These are phyloP conservation scores for Drosophila formosana DNA, from an alignment of 2,888 invertebrate genomes.

Conservation along the genomic window DNA sequence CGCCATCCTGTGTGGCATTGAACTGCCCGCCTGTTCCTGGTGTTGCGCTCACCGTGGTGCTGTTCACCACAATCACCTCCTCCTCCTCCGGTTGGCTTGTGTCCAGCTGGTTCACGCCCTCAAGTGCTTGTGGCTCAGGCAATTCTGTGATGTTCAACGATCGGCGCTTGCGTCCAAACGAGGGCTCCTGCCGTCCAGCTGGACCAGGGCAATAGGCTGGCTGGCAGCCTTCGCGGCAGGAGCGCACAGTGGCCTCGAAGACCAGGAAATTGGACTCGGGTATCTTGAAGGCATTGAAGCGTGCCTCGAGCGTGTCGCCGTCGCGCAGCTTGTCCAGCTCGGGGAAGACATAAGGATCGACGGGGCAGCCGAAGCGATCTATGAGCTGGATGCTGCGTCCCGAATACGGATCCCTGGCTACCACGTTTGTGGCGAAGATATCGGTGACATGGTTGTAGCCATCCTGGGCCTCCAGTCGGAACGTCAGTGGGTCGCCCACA, in stretches of 20 bases:
- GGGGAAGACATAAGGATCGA: constrained; percentile 96
- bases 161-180: constrained; percentile 90
- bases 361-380: constrained; percentile 95
- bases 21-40: constrained; percentile 65
- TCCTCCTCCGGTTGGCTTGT: constrained; percentile 61
- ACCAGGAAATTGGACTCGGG: constrained; percentile 97
- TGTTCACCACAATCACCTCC: constrained; percentile 67
- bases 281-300: constrained; percentile 97
- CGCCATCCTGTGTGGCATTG: constrained; percentile 66
- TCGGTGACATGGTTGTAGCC: constrained; percentile 95
- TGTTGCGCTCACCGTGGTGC: constrained; percentile 78
- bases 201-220: constrained; percentile 94
- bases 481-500: constrained; percentile 95
- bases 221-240: constrained; percentile 95
- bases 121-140: constrained; percentile 57
- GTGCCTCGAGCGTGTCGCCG: constrained; percentile 94
- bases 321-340: constrained; percentile 94
- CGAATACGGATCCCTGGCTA: constrained; percentile 96
- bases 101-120: constrained; percentile 39
- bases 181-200: constrained; percentile 92
- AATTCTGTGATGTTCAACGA: constrained; percentile 84
- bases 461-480: constrained; percentile 94
- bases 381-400: constrained; percentile 95
- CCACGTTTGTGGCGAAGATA: constrained; percentile 96
- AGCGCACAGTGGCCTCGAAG: constrained; percentile 95